Conservation (phyloP, 2,888 invertebrate genomes). For the Lepidochitona cinerea region DNA sequence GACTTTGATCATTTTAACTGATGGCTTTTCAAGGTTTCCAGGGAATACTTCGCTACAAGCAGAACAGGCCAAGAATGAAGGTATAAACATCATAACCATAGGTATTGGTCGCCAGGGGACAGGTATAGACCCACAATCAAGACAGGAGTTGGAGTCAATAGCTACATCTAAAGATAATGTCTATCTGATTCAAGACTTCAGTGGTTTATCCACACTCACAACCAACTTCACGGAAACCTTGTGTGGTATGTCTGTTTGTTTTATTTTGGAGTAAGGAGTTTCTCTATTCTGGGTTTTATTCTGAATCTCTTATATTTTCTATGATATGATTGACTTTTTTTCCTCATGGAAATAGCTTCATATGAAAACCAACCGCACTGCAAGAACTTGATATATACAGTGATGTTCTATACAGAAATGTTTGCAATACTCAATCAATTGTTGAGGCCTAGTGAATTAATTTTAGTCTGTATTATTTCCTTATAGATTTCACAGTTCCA, state of each 20-base stretch:
- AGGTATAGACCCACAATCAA: background rate
- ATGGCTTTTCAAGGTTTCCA: background rate
- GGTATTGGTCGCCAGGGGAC: background rate
- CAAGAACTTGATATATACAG: too few relatives aligned
- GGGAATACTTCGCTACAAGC: background rate
- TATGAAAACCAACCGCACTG: too few relatives aligned
- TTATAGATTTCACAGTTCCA: too few relatives aligned
- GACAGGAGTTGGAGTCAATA: background rate
- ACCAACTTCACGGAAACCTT: background rate
- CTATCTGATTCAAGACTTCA: background rate
- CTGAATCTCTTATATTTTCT: too few relatives aligned
- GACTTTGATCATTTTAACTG: background rate
- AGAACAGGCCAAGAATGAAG: background rate
- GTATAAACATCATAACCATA: background rate
- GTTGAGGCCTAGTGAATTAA: too few relatives aligned
- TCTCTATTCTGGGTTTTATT: too few relatives aligned
- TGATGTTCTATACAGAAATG: too few relatives aligned
- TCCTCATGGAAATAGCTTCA: too few relatives aligned
- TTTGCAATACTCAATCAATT: too few relatives aligned
- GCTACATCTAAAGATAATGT: background rate
- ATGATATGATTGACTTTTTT: too few relatives aligned
- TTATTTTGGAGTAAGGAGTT: too few relatives aligned
- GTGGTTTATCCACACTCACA: background rate
- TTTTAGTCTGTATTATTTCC: too few relatives aligned
- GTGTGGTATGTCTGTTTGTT: slow-evolving; percentile 1